Evolutionary conservation across 1,140 invertebrate genomes (phyloP).

Genomic region (Dendroctonus ponderosae): DNA sequence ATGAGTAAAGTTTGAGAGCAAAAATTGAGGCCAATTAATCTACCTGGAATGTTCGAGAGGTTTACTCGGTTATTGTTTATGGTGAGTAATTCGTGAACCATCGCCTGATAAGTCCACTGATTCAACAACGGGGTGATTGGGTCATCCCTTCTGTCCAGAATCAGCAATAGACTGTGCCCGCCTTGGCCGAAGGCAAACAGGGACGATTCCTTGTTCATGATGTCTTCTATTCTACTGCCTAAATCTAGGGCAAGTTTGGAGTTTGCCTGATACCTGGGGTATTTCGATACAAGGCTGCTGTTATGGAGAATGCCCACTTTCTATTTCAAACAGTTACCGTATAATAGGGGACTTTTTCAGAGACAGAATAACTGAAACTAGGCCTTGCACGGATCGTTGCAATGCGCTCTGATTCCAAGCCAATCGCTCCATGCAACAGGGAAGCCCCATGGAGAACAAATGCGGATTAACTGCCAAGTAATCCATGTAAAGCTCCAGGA

Average conservation of each 20-base stretch:
- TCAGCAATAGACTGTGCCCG: conserved; percentile 73
- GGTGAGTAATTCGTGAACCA: conserved; percentile 96
- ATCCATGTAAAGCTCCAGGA: conserved; percentile 94
- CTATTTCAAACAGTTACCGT: conserved; percentile 10
- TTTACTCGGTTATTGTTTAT: conserved; percentile 96
- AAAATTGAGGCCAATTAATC: conserved; percentile 1
- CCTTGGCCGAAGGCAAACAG: conserved; percentile 78
- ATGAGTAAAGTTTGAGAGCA: not conserved
- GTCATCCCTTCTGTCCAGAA: conserved; percentile 90
- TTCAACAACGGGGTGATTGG: conserved; percentile 95
- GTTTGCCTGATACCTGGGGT: conserved; percentile 76
- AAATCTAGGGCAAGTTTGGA: conserved; percentile 83
- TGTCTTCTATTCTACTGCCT: conserved; percentile 80
- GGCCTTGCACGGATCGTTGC: conserved; percentile 78
- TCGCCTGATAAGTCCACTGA: conserved; percentile 99
- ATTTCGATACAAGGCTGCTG: not conserved
- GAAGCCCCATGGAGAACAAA: conserved; percentile 77
- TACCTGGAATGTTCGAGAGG: conserved; percentile 74
- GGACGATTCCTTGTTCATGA: conserved; percentile 81
- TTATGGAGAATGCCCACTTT: not conserved
- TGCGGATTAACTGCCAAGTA: conserved; percentile 89
- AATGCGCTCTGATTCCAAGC: conserved; percentile 75
- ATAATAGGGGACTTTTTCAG: conserved; percentile 89
- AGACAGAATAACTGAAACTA: conserved; percentile 85
- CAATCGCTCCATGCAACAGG: conserved; percentile 61